These are phyloP conservation scores for Lophotriccus pileatus DNA, from an alignment of 2,797 vertebrate species.

Conservation along the genomic window DNA sequence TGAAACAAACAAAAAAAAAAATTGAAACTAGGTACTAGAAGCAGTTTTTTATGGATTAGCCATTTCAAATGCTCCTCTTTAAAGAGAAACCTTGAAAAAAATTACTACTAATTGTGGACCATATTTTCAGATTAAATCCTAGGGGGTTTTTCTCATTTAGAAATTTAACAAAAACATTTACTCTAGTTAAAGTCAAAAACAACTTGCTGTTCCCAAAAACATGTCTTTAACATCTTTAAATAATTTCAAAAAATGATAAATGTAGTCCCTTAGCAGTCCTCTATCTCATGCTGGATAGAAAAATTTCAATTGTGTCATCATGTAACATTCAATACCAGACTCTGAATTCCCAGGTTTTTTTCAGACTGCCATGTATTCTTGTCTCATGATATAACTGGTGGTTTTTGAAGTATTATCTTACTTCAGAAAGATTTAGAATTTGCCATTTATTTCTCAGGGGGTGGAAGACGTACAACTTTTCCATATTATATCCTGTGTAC, in stretches of 20 bases:
- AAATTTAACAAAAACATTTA: not conserved
- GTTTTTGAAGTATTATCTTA: not conserved
- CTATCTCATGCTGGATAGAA: not conserved
- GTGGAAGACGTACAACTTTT: not conserved
- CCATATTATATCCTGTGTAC: no score
- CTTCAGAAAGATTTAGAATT: not conserved
- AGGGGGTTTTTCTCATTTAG: not conserved
- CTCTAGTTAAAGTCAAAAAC: not conserved
- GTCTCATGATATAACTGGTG: not conserved
- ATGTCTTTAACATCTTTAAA: not conserved
- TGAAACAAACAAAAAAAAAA: not conserved
- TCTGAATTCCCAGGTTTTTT: not conserved
- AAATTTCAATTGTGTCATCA: not conserved
- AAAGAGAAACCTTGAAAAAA: not conserved
- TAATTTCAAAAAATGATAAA: not conserved
- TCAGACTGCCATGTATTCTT: not conserved
- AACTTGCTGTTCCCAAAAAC: not conserved
- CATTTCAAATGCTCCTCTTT: not conserved
- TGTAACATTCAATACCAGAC: not conserved
- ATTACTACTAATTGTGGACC: not conserved
- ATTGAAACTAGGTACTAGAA: not conserved
- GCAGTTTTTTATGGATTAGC: not conserved
- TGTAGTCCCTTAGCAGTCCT: not conserved
- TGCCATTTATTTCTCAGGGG: not conserved
- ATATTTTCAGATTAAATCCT: not conserved